Evolutionary conservation across 1,140 invertebrate genomes (phyloP), one percentile per base, ranked within the genome.

Genomic region (Eumeta japonica): DNA sequence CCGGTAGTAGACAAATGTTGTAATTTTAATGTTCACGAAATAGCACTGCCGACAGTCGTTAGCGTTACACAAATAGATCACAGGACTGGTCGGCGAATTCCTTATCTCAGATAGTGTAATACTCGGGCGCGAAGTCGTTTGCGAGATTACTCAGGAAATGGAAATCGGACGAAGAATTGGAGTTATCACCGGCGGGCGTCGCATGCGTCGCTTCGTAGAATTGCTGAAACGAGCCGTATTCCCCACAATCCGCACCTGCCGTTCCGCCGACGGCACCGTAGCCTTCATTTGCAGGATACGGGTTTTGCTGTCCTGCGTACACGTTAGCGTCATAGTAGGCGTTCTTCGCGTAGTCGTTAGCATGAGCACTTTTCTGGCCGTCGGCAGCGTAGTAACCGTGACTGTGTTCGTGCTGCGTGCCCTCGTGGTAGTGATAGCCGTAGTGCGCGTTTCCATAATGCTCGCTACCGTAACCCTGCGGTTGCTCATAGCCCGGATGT

Each of bases 101-200:
- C 67, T 72, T 74, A 56, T 74, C 70, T 74, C 83, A 86, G 73
- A 91, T 86, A 68, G 89, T 88, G 74, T 93, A 93, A 62, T 94
- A 94, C 63, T 94, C 91, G 0, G 90, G 90, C 1, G 87, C 89
- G 61, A 92, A 93, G 55, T 93, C 90, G 66, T 91, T 92, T 35
- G 90, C 89, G 50, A 94, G 77, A 58, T 90, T 93, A 55, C 88
- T 91, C 27, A 94, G 79, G 55, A 94, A 94, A 64, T 93, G 92
- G 63, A 94, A 93, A 58, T 94, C 91, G 5, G 90, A 91, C 1
- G 89, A 92, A 55, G 88, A 90, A 57, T 92, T 92, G 47, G 87
- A 90, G 65, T 90, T 90, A 46, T 91, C 87, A n/a, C 83, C 68
- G 47, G 67, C 47, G 15, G 81, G 70, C 29, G 75, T 59, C 10